Percentiles rank a stretch among this genome's conserved stretches.
These are phyloP conservation scores for Prolemur simus DNA, from an alignment of 2,113 vertebrate genomes.

Conservation along the genomic window DNA sequence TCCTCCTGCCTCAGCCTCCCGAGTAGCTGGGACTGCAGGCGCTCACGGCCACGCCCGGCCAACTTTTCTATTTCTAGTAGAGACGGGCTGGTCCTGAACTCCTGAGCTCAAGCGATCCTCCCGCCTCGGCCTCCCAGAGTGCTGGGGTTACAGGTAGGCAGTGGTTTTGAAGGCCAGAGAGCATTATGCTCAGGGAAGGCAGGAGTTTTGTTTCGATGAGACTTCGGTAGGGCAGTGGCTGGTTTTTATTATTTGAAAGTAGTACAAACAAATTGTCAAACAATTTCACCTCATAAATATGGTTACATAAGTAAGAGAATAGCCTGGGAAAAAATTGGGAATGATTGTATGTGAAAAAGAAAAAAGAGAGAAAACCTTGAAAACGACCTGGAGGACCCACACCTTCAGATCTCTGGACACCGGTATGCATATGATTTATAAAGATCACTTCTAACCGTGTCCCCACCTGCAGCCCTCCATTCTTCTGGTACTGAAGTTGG, in stretches of 20 bases:
- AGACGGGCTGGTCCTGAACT: too few species aligned
- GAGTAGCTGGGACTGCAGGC: too few species aligned
- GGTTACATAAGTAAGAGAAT: not conserved
- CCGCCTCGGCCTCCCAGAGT: too few species aligned
- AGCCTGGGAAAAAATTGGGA: too few species aligned
- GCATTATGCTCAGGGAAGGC: not conserved
- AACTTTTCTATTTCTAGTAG: too few species aligned
- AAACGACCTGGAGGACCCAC: not conserved
- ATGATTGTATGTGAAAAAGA: too few species aligned
- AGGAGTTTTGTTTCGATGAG: conserved; percentile 15
- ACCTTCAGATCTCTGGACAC: not conserved
- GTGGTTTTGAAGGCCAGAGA: not conserved
- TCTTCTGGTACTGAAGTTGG: not conserved
- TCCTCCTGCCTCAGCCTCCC: too few species aligned
- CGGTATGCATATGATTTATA: not conserved
- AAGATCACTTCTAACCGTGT: not conserved
- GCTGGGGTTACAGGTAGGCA: too few species aligned
- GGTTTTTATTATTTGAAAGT: conserved; percentile 49
- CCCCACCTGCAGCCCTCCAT: not conserved
- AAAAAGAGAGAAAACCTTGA: not conserved
- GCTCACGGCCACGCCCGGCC: too few species aligned
- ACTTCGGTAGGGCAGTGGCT: not conserved
- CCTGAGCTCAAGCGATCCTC: too few species aligned
- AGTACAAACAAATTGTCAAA: not conserved
- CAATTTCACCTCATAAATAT: not conserved